Conservation (phyloP, 35 echinoderm and acorn worm genomes). For the Anneissia japonica region DNA sequence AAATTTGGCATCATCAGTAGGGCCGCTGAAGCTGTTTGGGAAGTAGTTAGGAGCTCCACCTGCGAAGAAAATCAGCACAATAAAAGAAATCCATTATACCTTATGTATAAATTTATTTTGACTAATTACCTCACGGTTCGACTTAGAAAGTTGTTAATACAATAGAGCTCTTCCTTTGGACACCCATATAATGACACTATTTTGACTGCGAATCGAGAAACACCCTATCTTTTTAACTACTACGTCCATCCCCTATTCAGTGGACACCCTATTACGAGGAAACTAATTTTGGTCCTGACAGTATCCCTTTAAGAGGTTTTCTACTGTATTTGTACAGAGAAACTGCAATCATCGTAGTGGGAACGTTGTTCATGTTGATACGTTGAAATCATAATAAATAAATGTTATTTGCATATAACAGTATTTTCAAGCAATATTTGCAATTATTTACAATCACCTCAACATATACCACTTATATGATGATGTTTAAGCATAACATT, state of each 20-base stretch:
- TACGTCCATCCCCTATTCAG: neutral
- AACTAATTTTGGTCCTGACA: too few relatives aligned
- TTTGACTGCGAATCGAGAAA: neutral
- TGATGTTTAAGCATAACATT: too few relatives aligned
- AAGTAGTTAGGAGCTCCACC: slow-evolving; percentile 95
- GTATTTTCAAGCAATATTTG: too few relatives aligned
- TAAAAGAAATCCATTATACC: neutral
- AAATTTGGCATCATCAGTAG: slow-evolving; percentile 37
- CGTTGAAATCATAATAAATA: too few relatives aligned
- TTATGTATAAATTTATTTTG: neutral
- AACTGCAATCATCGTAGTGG: too few relatives aligned
- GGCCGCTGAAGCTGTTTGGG: slow-evolving; percentile 92
- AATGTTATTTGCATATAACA: too few relatives aligned
- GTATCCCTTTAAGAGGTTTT: too few relatives aligned
- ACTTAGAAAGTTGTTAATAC: neutral
- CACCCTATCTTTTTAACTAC: neutral
- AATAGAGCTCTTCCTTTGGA: neutral
- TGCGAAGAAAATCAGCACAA: slow-evolving; percentile 2
- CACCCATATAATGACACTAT: neutral
- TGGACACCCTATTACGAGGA: neutral
- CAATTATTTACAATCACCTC: too few relatives aligned
- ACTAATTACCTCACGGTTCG: neutral
- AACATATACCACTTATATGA: too few relatives aligned
- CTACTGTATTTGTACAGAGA: too few relatives aligned
- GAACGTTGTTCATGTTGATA: too few relatives aligned